Conservation (phyloP, 2,113 vertebrate genomes). For the Amazona guildingii region DNA sequence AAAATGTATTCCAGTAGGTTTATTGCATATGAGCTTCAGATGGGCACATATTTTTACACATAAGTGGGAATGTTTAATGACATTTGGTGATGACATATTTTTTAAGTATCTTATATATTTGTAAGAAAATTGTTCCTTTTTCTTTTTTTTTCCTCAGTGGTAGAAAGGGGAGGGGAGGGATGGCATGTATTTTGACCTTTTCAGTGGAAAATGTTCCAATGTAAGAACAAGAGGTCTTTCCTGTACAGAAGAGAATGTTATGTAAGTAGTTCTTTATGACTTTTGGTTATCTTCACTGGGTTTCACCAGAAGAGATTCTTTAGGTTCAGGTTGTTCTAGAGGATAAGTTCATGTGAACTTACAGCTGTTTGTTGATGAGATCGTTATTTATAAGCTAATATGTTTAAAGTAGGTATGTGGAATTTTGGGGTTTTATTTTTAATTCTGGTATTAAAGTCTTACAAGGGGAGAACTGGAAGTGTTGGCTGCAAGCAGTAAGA, state of each 20-base stretch:
- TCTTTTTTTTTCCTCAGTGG: not conserved
- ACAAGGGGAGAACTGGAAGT: not conserved
- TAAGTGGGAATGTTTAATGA: not conserved
- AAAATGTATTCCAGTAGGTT: not conserved
- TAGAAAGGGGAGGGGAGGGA: not conserved
- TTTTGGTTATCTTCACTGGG: not conserved
- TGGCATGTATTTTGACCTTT: not conserved
- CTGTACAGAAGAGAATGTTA: not conserved
- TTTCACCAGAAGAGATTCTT: not conserved
- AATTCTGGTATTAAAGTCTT: not conserved
- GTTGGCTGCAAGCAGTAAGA: not conserved
- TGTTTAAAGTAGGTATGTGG: not conserved
- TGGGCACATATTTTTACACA: not conserved
- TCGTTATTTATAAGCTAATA: not conserved
- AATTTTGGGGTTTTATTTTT: not conserved
- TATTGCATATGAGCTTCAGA: not conserved
- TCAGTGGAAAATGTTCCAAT: not conserved
- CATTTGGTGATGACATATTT: not conserved
- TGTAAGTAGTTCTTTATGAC: not conserved
- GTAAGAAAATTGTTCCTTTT: not conserved
- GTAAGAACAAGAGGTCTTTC: not conserved
- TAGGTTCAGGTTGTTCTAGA: not conserved
- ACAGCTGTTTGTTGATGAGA: not conserved
- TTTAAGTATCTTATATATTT: not conserved
- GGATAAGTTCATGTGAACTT: not conserved